Base-by-base conservation (phyloP, 2,113 vertebrate genomes). In the Montifringilla adamsi region DNA sequence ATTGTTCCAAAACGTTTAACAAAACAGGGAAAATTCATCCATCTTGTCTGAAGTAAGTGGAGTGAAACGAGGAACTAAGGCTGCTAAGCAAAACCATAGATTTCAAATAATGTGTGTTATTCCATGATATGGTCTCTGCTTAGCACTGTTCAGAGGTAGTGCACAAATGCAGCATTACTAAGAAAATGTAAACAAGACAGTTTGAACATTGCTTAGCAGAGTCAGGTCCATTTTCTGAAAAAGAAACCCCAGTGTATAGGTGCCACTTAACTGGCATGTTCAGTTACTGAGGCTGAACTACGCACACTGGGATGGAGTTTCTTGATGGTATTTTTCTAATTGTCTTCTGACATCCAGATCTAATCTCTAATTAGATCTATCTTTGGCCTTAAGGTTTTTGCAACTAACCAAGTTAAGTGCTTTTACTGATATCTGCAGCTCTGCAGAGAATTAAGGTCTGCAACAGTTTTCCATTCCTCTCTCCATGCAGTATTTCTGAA, bases 141-240 rank as follows among this genome's bases (percentile, higher is more conserved):
- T 73, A 91, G 93, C 82, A 95, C 72, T 84, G 83, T 94, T 97
- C 87, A 80, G 93, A 97, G 90, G 93, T 94, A 94, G 87, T 77
- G 93, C 93, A 74, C 59, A 35, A 44, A 83, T 91, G 91, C 91
- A 95, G 87, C 82, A 94, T 83, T 73, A 79, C 46, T 77, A 73
- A 89, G 82, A 94, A 94, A 87, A 93, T 91, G 89, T 95, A 96
- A 97, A 94, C 93, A 93, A 88, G 87, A 85, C 47, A 66, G 50
- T 86, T 6, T 83, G 90, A 94, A 95, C 84, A 83, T 80, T 82
- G 73, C 87, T 95, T 90, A 85, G 78, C 70, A 92, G 67, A 85
- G 66, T 72, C 66, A 41, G 47, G 58, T 69, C 68, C 19, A 4
- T 44, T 87, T 59, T 59, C 72, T 77, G 63, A 63, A 93, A 69